Evolutionary conservation across 92 coral and sea anemone species (phyloP).

Genomic region (Micromussa lordhowensis): DNA sequence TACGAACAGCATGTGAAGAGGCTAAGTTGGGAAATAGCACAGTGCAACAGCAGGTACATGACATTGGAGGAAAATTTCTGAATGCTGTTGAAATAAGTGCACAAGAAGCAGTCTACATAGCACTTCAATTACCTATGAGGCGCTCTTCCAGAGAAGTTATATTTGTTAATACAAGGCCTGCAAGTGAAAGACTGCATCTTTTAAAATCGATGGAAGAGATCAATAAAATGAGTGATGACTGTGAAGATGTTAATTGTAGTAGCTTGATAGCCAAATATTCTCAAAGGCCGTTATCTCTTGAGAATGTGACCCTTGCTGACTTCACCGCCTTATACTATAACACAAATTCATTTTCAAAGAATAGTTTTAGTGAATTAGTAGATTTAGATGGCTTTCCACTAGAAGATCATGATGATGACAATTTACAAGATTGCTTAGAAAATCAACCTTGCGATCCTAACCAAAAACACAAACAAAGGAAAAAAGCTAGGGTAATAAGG

Average conservation of each 20-base stretch:
- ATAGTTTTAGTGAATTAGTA: neutral
- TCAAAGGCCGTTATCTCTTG: slow-evolving; percentile 34
- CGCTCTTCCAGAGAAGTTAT: slow-evolving; percentile 47
- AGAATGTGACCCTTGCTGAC: slow-evolving; percentile 51
- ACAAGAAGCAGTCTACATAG: slow-evolving; percentile 62
- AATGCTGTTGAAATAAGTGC: slow-evolving; percentile 60
- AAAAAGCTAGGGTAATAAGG: slow-evolving; percentile 51
- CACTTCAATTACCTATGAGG: slow-evolving; percentile 63
- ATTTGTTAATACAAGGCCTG: slow-evolving; percentile 54
- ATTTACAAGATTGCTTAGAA: slow-evolving; percentile 42
- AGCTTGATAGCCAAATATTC: slow-evolving; percentile 45
- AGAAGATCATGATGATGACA: slow-evolving; percentile 46
- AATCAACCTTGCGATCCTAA: slow-evolving; percentile 6
- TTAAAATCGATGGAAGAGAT: slow-evolving; percentile 56
- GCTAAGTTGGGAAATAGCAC: slow-evolving; percentile 27
- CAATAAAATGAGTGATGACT: slow-evolving; percentile 51
- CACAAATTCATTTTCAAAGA: slow-evolving; percentile 6
- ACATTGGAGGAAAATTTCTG: slow-evolving; percentile 62
- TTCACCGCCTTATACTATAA: slow-evolving; percentile 49
- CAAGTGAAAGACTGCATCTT: slow-evolving; percentile 49
- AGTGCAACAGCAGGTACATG: slow-evolving; percentile 48
- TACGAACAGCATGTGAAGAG: slow-evolving; percentile 66
- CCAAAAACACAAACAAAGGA: slow-evolving; percentile 8
- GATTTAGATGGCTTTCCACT: slow-evolving; percentile 52
- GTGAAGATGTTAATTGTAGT: slow-evolving; percentile 55